Evolutionary conservation across 1,140 invertebrate species (phyloP).

Genomic region (Antheraea pernyi): DNA sequence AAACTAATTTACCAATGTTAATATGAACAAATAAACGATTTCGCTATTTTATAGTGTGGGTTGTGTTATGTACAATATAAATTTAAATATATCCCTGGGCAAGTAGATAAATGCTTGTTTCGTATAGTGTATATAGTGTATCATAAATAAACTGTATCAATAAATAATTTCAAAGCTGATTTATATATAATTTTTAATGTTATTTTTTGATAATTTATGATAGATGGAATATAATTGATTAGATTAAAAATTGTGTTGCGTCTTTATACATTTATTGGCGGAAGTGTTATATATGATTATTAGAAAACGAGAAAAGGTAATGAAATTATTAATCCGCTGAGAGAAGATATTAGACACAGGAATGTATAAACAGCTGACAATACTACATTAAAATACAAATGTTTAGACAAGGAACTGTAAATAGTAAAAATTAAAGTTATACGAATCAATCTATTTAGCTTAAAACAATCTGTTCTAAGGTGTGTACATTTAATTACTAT

Average conservation of each 20-base stretch:
- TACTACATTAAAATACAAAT: constrained; percentile 72
- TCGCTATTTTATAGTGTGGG: constrained; percentile 74
- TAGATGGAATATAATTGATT: not conserved
- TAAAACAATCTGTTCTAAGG: constrained; percentile 51
- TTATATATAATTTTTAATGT: not conserved
- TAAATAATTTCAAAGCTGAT: not conserved
- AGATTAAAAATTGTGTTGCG: not conserved
- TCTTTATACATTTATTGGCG: constrained; percentile 18
- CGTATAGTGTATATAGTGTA: constrained; percentile 71
- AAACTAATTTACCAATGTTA: constrained; percentile 34
- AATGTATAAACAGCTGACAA: constrained; percentile 73
- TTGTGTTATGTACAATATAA: constrained; percentile 76
- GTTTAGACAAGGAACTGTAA: constrained; percentile 62
- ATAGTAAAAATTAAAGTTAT: constrained; percentile 62
- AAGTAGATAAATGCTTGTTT: constrained; percentile 67
- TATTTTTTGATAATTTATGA: not conserved
- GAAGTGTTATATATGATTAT: constrained; percentile 21
- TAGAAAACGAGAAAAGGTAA: constrained; percentile 19
- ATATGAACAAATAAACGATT: constrained; percentile 41
- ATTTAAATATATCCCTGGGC: constrained; percentile 51
- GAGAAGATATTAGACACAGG: constrained; percentile 48
- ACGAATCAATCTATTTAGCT: constrained; percentile 72
- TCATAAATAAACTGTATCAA: constrained; percentile 24
- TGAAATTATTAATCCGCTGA: constrained; percentile 28
- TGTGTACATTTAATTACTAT: constrained; percentile 64